Percentiles rank a stretch among this genome's conserved stretches.
These are phyloP conservation scores for Daboia siamensis DNA, from an alignment of 2,113 vertebrate genomes.

Conservation along the genomic window DNA sequence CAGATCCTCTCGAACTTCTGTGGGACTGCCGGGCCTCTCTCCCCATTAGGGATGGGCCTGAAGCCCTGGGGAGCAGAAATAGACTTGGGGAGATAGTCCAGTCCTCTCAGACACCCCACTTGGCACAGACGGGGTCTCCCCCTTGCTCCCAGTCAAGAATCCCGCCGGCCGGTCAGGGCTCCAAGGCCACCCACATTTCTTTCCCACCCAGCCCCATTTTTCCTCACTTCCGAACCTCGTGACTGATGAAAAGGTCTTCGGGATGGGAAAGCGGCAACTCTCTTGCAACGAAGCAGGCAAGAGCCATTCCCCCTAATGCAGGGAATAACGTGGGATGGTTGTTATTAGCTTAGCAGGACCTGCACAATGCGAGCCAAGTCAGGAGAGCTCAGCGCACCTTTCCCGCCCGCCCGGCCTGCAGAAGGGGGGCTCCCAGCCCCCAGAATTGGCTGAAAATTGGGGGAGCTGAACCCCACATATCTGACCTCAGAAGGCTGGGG, in stretches of 20 bases:
- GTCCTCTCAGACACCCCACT: neutral
- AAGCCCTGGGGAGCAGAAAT: neutral
- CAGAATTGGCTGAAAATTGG: neutral
- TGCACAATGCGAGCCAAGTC: neutral
- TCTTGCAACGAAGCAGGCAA: neutral
- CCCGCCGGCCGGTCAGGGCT: neutral
- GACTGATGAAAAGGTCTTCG: neutral
- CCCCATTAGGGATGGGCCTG: neutral
- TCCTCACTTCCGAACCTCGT: neutral
- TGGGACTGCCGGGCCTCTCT: neutral
- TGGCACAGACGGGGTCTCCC: neutral
- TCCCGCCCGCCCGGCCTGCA: neutral
- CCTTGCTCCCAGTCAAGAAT: neutral
- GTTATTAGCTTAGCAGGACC: neutral
- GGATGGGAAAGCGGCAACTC: neutral
- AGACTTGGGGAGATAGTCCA: neutral
- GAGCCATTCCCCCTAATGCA: neutral
- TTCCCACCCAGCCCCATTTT: neutral
- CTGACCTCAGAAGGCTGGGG: neutral
- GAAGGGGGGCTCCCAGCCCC: neutral
- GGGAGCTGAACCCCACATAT: neutral
- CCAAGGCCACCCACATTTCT: neutral
- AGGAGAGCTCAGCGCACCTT: neutral
- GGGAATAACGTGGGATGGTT: neutral
- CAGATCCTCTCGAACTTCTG: neutral